Percentiles rank a stretch among this genome's conserved stretches.
These are phyloP conservation scores for Andrena trimmerana DNA, from an alignment of 2,888 invertebrate species.

Conservation along the genomic window DNA sequence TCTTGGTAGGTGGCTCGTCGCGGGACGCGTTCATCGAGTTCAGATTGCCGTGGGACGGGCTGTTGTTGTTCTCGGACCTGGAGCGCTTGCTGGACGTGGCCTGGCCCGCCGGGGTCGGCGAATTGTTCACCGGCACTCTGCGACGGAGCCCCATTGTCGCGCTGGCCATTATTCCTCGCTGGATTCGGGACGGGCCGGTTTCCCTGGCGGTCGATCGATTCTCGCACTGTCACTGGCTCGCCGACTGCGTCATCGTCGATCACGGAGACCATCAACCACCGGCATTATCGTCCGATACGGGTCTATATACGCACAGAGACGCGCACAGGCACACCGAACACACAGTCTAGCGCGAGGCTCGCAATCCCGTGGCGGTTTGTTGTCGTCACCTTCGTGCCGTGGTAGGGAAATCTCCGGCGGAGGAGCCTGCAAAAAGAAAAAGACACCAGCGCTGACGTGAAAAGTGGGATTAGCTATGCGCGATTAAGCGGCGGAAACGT, in stretches of 20 bases:
- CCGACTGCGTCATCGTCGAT: constrained; percentile 59
- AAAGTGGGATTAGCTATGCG: constrained; percentile 76
- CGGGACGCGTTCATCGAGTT: constrained; percentile 79
- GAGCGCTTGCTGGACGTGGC: constrained; percentile 80
- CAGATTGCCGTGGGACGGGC: constrained; percentile 83
- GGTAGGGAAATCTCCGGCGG: constrained; percentile 8
- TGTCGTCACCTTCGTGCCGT: constrained; percentile 20
- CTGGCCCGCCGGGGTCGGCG: constrained; percentile 76
- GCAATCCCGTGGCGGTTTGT: constrained; percentile 12
- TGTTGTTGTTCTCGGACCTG: constrained; percentile 84
- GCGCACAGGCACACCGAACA: constrained; percentile 6
- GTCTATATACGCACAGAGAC: constrained; percentile 20
- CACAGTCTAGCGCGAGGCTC: background rate
- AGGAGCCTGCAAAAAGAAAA: constrained; percentile 72
- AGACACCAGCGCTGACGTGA: constrained; percentile 59
- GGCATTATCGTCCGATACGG: constrained; percentile 47
- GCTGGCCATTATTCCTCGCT: constrained; percentile 79
- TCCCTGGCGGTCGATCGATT: constrained; percentile 41
- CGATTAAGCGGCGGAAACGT: constrained; percentile 79
- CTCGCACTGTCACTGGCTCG: constrained; percentile 63
- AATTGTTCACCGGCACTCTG: constrained; percentile 82
- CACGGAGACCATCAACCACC: constrained; percentile 52
- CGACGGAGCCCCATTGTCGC: constrained; percentile 84
- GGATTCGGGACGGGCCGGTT: constrained; percentile 53
- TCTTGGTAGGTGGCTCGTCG: constrained; percentile 81